Percentiles rank a stretch among this genome's conserved stretches.
Conservation (phyloP, 2,797 vertebrate species). For the Adrianichthys oophorus region DNA sequence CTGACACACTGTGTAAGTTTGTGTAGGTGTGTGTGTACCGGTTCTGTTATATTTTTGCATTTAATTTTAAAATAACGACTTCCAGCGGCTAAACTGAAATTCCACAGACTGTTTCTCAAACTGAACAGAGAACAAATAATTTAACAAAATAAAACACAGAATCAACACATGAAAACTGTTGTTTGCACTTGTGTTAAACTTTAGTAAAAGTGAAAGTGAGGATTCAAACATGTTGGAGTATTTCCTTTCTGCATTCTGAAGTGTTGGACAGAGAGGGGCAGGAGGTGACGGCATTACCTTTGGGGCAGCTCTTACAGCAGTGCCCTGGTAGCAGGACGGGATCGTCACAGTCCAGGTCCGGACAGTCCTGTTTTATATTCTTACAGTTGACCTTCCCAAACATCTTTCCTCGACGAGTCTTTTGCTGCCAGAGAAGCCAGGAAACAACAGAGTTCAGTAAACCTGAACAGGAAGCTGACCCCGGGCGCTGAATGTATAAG, state of each 20-base stretch:
- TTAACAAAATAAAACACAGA: no score
- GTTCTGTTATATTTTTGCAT: slow-evolving; percentile 24
- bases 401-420: slow-evolving; percentile 84
- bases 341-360: slow-evolving; percentile 78
- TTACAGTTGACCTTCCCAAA: slow-evolving; percentile 92
- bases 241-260: no score
- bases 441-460: background rate
- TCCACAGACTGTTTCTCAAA: slow-evolving; percentile 27
- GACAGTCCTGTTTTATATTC: slow-evolving; percentile 94
- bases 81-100: slow-evolving; percentile 35
- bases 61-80: slow-evolving; percentile 31
- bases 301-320: slow-evolving; percentile 90
- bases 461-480: background rate
- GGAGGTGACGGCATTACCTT: slow-evolving; percentile 42
- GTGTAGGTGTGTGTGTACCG: slow-evolving; percentile 12
- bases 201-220: no score
- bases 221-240: no score
- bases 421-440: slow-evolving; percentile 74
- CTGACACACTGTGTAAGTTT: slow-evolving; percentile 38
- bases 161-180: no score
- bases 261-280: background rate
- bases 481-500: background rate
- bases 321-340: slow-evolving; percentile 86
- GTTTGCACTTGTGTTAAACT: no score
- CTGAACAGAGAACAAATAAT: no score